Percentiles rank a stretch among this genome's conserved stretches.
Conservation (phyloP, 2,797 vertebrate genomes). For the Anomalospiza imberbis region DNA sequence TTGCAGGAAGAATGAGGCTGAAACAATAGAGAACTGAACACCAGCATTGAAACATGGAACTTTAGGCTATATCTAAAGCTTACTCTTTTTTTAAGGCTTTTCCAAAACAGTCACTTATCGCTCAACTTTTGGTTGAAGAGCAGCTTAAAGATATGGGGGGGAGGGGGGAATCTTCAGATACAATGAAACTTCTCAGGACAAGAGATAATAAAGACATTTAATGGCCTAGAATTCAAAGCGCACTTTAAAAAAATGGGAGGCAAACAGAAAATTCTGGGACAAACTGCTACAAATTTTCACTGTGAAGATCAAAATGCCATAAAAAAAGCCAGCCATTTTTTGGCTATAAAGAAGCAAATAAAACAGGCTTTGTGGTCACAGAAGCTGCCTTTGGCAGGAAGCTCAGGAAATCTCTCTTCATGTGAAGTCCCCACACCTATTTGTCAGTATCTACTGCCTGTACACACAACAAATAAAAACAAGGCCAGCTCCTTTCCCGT, state of each 20-base stretch:
- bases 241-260: neutral
- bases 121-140: neutral
- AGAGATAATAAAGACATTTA: neutral
- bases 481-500: neutral
- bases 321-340: neutral
- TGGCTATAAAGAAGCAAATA: neutral
- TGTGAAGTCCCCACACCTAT: neutral
- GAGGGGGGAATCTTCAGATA: neutral
- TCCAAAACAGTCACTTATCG: constrained; percentile 1
- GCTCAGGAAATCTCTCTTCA: constrained; percentile 9
- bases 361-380: constrained; percentile 16
- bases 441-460: neutral
- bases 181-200: neutral
- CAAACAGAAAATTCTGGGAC: neutral
- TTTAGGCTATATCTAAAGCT: neutral
- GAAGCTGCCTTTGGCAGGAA: constrained; percentile 39
- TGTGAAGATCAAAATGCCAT: neutral
- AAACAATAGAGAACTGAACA: neutral
- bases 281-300: neutral
- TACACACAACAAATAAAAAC: neutral
- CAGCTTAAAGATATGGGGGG: neutral
- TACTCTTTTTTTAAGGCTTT: neutral
- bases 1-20: neutral
- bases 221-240: neutral
- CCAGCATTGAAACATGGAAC: neutral